Evolutionary conservation across 2,113 vertebrate genomes (phyloP).

Genomic region (Salvator merianae): DNA sequence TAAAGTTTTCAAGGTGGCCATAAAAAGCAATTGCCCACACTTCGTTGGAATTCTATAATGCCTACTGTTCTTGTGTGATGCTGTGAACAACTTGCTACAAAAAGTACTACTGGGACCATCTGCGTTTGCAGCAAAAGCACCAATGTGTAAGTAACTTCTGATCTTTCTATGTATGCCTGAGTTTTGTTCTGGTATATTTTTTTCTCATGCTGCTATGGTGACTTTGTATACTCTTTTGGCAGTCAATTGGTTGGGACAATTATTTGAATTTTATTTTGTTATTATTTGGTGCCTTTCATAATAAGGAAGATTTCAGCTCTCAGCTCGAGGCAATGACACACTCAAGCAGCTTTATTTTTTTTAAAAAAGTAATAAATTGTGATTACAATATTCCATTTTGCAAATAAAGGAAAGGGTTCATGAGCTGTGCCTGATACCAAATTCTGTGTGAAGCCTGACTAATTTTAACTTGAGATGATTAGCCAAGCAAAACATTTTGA

Average conservation of each 20-base stretch:
- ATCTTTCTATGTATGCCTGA: too few species aligned
- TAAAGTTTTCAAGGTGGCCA: too few species aligned
- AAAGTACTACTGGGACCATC: background rate
- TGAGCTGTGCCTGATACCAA: background rate
- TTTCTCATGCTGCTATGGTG: background rate
- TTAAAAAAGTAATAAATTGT: background rate
- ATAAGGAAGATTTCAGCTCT: background rate
- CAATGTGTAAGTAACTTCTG: background rate
- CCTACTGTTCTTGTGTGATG: too few species aligned
- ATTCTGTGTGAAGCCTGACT: constrained; percentile 15
- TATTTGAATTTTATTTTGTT: background rate
- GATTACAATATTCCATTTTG: background rate
- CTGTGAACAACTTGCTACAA: too few species aligned
- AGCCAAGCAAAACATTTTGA: constrained; percentile 36
- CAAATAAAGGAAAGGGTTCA: constrained; percentile 25
- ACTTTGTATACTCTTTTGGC: background rate
- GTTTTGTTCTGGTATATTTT: background rate
- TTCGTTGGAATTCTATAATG: too few species aligned
- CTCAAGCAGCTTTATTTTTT: background rate
- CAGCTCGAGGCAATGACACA: background rate
- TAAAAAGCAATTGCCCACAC: too few species aligned
- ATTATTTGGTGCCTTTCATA: background rate
- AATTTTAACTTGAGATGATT: constrained; percentile 41
- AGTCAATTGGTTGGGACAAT: background rate
- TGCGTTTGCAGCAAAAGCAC: too few species aligned